Evolutionary conservation across 1,140 invertebrate genomes (phyloP), one percentile per base, ranked within the genome.

Genomic region (Hyphantria cunea): DNA sequence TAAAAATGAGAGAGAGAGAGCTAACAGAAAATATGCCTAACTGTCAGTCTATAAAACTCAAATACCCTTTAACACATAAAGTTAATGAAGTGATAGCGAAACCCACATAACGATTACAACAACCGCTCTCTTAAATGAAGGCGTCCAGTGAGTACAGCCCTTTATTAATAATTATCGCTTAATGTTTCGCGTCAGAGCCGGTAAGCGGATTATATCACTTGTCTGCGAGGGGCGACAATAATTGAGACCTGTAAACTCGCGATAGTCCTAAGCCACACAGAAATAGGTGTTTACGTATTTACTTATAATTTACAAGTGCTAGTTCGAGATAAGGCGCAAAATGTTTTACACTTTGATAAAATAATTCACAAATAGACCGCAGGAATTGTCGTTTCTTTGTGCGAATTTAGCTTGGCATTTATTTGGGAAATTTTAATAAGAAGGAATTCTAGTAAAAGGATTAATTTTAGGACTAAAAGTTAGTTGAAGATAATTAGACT

Each of bases 131-230:
- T 12, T 44, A 55, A 55, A 58, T 45, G 48, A 58, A 45, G 55
- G 37, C 55, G 32, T 12, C 45, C 45, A 49, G 45, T 49, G 34
- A 58, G 32, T 48, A 48, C 44, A 56, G 11, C 25, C 45, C 55
- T 14, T 42, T 58, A 60, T 50, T 60, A 70, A 84, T 82, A 79
- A 83, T 82, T 82, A 82, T 68, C 67, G 77, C 68, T 76, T 78
- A 78, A 78, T 80, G 72, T 78, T 77, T 77, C 69, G 77, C 70
- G 67, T 49, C 55, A 45, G 62, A 13, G 62, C 72, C 49, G 50
- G 62, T 80, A 82, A 84, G 75, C 75, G 70, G 82, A 77, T 85
- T 83, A 85, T 70, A 52, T 52, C 61, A 69, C 73, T 67, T 71
- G 71, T 70, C 72, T 68, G 68, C 68, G 53, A 63, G 72, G 76